These are phyloP conservation scores for Nomia melanderi DNA, from an alignment of 1,140 invertebrate species.

Conservation along the genomic window DNA sequence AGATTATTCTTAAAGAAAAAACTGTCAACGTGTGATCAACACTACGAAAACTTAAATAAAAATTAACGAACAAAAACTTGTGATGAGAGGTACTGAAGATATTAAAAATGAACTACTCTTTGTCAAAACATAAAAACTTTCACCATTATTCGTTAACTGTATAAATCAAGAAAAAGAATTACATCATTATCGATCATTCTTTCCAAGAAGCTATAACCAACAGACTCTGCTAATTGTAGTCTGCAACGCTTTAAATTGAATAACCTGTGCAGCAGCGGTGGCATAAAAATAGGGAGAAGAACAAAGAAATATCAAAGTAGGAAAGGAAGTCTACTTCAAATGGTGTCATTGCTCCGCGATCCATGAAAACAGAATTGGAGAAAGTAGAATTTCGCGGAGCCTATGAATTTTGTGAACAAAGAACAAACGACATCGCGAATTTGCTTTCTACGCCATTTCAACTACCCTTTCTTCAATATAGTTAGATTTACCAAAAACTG, in stretches of 20 bases:
- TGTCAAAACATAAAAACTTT: too few species aligned
- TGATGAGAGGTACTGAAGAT: too few species aligned
- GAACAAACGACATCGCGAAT: conserved; percentile 14
- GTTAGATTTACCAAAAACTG: too few species aligned
- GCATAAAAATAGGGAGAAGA: background rate
- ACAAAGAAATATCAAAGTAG: conserved; percentile 23
- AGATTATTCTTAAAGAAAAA: too few species aligned
- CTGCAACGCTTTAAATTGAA: background rate
- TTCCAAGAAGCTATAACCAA: background rate
- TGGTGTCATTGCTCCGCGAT: conserved; percentile 33
- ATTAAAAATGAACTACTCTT: too few species aligned
- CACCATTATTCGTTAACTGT: too few species aligned
- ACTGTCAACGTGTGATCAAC: too few species aligned
- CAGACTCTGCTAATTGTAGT: too few species aligned
- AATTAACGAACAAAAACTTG: too few species aligned
- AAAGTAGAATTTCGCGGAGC: conserved; percentile 43
- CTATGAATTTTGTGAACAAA: conserved; percentile 32
- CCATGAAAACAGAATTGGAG: conserved; percentile 49
- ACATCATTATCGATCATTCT: too few species aligned
- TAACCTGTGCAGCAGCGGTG: background rate
- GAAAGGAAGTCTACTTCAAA: conserved; percentile 12
- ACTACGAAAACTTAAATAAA: too few species aligned
- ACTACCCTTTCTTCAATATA: conserved; percentile 6
- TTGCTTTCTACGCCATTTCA: conserved; percentile 13
- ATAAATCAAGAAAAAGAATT: background rate